Conservation (phyloP, 64 coral and sea anemone species). For the Platygyra sinensis region DNA sequence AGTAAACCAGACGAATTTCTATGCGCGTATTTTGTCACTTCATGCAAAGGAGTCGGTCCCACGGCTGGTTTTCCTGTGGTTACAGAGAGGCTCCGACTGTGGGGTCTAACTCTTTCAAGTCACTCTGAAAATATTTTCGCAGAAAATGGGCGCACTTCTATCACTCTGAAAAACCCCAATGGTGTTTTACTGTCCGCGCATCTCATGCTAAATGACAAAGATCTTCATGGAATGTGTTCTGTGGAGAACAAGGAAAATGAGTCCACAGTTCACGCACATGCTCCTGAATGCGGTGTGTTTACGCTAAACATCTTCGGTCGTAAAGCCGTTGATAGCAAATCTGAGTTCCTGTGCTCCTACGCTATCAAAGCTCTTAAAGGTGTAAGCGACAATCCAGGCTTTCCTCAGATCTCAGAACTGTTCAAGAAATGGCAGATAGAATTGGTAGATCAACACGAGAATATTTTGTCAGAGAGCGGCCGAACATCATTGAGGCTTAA, state of each 20-base stretch:
- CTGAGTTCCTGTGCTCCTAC: slow-evolving; percentile 50
- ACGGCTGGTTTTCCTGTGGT: slow-evolving; percentile 37
- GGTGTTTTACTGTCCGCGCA: slow-evolving; percentile 7
- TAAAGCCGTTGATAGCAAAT: neutral
- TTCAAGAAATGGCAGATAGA: slow-evolving; percentile 42
- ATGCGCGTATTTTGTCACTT: slow-evolving; percentile 44
- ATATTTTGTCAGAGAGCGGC: slow-evolving; percentile 42
- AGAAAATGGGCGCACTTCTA: slow-evolving; percentile 18
- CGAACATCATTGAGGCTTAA: slow-evolving; percentile 20
- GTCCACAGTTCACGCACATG: slow-evolving; percentile 19
- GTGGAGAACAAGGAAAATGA: neutral
- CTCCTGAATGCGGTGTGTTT: slow-evolving; percentile 36
- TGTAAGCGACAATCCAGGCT: slow-evolving; percentile 49
- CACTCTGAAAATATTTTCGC: slow-evolving; percentile 56
- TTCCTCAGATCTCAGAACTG: slow-evolving; percentile 28
- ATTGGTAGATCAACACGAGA: slow-evolving; percentile 43
- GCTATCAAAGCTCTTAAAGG: slow-evolving; percentile 13
- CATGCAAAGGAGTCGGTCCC: slow-evolving; percentile 18
- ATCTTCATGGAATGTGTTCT: slow-evolving; percentile 32
- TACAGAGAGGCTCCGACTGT: slow-evolving; percentile 16
- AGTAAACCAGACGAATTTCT: slow-evolving; percentile 2
- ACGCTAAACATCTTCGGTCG: slow-evolving; percentile 50
- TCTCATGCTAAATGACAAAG: neutral
- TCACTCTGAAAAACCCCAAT: slow-evolving; percentile 14
- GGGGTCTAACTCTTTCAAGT: slow-evolving; percentile 47